These are phyloP conservation scores for Ivindomyrus marchei DNA, from an alignment of 2,113 vertebrate genomes.

Conservation along the genomic window DNA sequence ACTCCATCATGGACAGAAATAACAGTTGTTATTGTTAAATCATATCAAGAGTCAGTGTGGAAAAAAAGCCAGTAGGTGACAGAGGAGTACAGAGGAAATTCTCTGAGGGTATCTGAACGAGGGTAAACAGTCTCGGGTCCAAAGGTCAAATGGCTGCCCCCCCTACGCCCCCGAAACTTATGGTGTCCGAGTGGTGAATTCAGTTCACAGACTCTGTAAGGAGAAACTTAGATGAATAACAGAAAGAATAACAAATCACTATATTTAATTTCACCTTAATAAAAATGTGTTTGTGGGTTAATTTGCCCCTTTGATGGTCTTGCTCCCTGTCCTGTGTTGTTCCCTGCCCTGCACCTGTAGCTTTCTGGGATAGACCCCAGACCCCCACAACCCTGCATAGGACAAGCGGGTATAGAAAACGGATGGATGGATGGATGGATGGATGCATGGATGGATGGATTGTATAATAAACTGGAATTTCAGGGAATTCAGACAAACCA, in stretches of 20 bases:
- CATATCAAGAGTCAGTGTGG: not conserved
- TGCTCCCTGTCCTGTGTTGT: not conserved
- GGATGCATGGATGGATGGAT: not conserved
- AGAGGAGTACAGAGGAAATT: not conserved
- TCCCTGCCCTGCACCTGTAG: not conserved
- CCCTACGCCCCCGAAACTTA: not conserved
- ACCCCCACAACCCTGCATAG: not conserved
- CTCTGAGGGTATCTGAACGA: not conserved
- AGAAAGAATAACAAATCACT: not conserved
- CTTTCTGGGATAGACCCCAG: not conserved
- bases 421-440: no score
- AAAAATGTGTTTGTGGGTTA: not conserved
- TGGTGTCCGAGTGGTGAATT: not conserved
- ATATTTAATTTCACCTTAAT: not conserved
- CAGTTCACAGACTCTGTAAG: not conserved
- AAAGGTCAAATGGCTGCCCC: not conserved
- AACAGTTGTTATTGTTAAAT: not conserved
- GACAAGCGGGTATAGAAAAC: not conserved
- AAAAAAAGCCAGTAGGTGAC: not conserved
- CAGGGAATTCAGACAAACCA: not conserved
- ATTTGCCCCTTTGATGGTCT: not conserved
- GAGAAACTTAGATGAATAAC: not conserved
- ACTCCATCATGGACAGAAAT: not conserved
- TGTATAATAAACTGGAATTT: not conserved
- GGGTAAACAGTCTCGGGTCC: not conserved